Base-by-base conservation (phyloP, 2,113 vertebrate genomes). In the Philantomba maxwellii region DNA sequence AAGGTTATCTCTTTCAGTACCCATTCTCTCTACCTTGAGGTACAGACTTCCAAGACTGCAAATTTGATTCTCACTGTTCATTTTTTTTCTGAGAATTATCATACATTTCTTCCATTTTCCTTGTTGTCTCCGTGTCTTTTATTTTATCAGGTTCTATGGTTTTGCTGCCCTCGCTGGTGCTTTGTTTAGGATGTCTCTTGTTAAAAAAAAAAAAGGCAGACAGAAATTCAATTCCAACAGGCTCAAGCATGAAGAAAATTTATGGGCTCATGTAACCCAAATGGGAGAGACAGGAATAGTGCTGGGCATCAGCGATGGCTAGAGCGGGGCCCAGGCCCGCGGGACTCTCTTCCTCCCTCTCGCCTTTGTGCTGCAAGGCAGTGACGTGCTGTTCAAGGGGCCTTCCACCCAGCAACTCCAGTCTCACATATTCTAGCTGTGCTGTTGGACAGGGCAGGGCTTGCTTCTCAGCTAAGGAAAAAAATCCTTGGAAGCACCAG, bases 321-420 rank as follows among this genome's bases (percentile, higher is more conserved):
- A 47, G 28, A 45, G 10, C 16, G 17, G 19, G 58, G 9, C 12
- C 45, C 19, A 45, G 21, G 23, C 30, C 33, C 30, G 30, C 1
- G 0, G n/a, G 28, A 6, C 2, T 0, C 21, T 28, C 17, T 45
- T 45, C 14, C 1, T 6, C 4, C 25, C 10, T 55, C 14, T 43
- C 6, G 4, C 75, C 62, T 21, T 26, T 83, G 58, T 14, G 3
- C 4, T 6, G 2, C 19, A 4, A 25, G 39, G 15, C 26, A 70
- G 23, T n/a, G 21, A 10, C n/a, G 1, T 9, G 53, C 26, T 12
- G 21, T 39, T 45, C 4, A 3, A 10, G 2, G 4, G 51, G 7
- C 30, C 87, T 39, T 51, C 4, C 36, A 43, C 33, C 47, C 30
- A 33, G 45, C 15, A 23, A 5, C 51, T 45, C 30, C 26, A 28